These are phyloP conservation scores for Drosophila obscura DNA, from an alignment of 1,140 invertebrate genomes.

Conservation along the genomic window DNA sequence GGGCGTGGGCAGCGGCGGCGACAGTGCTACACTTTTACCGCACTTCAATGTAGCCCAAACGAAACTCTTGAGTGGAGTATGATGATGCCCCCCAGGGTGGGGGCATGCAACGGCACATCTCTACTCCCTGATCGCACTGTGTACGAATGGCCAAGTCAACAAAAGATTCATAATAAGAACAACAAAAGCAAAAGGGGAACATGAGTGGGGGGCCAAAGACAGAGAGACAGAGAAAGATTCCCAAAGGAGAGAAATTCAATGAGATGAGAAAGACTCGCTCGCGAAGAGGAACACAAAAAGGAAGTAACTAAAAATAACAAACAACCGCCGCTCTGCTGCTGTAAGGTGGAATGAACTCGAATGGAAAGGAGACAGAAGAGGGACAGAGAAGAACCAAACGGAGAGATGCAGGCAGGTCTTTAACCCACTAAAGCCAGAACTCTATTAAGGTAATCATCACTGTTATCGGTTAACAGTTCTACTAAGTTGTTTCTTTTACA, in stretches of 20 bases:
- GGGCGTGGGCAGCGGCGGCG: slow-evolving; percentile 45
- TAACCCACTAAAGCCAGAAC: slow-evolving; percentile 1
- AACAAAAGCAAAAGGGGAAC: slow-evolving; percentile 40
- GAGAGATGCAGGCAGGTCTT: slow-evolving; percentile 16
- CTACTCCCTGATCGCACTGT: slow-evolving; percentile 4
- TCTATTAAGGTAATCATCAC: too few relatives aligned
- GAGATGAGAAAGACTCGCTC: slow-evolving; percentile 17
- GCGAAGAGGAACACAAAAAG: slow-evolving; percentile 77
- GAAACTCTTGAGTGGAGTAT: slow-evolving; percentile 1
- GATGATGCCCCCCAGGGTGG: slow-evolving; percentile 1
- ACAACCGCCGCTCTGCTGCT: slow-evolving; percentile 58
- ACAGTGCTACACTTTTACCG: slow-evolving; percentile 34
- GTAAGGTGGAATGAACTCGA: slow-evolving; percentile 80
- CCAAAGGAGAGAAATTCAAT: slow-evolving; percentile 1
- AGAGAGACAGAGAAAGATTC: slow-evolving; percentile 19
- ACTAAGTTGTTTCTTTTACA: too few relatives aligned
- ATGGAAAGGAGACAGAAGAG: slow-evolving; percentile 21
- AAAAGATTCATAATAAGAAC: slow-evolving; percentile 54
- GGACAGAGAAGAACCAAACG: slow-evolving; percentile 24
- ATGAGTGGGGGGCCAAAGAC: slow-evolving; percentile 36
- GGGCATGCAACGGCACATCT: not conserved
- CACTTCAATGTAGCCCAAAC: not conserved
- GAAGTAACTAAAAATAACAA: slow-evolving; percentile 82
- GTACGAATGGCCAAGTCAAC: slow-evolving; percentile 54
- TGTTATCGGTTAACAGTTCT: too few relatives aligned